phyloP scores from a whole-genome alignment of 2,888 invertebrate genomes.

The Nebria salina region DNA sequence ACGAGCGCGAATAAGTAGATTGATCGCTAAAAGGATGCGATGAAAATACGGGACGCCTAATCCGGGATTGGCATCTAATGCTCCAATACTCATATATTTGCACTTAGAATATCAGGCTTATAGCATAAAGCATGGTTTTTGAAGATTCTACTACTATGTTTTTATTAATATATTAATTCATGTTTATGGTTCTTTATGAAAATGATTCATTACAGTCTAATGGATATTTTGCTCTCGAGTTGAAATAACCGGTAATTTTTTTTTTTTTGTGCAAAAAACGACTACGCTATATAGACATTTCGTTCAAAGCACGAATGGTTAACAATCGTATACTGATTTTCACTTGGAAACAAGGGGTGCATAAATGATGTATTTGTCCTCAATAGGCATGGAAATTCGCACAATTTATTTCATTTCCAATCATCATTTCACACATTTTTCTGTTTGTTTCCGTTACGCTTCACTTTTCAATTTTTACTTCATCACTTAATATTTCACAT shows the following conservation, averaged over 20 bases:
- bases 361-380: constrained; percentile 37
- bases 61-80: neutral
- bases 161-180: too few species aligned
- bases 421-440: constrained; percentile 40
- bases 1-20: constrained; percentile 24
- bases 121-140: neutral
- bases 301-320: constrained; percentile 3
- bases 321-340: constrained; percentile 7
- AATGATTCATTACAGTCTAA: neutral
- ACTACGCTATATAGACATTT: neutral
- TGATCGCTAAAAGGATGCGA: constrained; percentile 23
- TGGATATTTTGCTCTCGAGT: neutral
- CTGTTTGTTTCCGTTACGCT: constrained; percentile 17
- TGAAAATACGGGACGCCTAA: neutral
- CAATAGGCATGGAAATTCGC: constrained; percentile 29
- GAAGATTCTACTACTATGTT: too few species aligned
- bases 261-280: neutral
- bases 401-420: constrained; percentile 43
- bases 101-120: neutral
- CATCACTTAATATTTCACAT: neutral
- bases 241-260: neutral
- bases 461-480: neutral
- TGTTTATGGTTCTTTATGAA: too few species aligned
- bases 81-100: neutral
- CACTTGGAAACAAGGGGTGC: constrained; percentile 40